These are phyloP conservation scores for Benthosema pterotum DNA, from an alignment of 2,797 vertebrate species.

Conservation along the genomic window DNA sequence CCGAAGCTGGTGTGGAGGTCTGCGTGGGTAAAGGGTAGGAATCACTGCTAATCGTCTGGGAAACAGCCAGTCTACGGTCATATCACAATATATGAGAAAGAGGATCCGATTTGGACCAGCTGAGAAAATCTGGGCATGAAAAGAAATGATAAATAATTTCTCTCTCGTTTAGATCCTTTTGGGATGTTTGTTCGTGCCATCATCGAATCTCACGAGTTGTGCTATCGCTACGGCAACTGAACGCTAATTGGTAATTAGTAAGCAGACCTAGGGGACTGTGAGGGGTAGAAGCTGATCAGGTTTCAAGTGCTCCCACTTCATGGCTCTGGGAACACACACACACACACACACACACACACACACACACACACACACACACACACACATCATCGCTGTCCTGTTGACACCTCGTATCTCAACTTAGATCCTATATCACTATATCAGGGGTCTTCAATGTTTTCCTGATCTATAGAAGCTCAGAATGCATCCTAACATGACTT, in stretches of 20 bases:
- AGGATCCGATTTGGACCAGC: constrained; percentile 56
- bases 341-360: too few species aligned
- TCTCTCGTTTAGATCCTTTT: neutral
- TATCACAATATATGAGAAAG: constrained; percentile 47
- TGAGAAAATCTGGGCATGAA: neutral
- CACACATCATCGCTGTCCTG: too few species aligned
- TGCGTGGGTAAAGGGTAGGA: too few species aligned
- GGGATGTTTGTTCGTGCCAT: constrained; percentile 42
- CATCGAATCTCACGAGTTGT: constrained; percentile 56
- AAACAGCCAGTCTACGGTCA: constrained; percentile 52
- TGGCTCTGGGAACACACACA: constrained; percentile 4
- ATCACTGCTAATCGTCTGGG: too few species aligned
- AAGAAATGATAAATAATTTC: too few species aligned
- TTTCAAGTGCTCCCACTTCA: constrained; percentile 38
- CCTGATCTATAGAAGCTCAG: too few species aligned
- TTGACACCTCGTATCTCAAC: too few species aligned
- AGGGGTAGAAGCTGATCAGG: constrained; percentile 40
- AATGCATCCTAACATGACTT: too few species aligned
- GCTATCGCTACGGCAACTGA: constrained; percentile 52
- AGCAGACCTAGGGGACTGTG: constrained; percentile 45
- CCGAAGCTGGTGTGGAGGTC: too few species aligned
- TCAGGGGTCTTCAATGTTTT: too few species aligned
- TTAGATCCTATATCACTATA: too few species aligned
- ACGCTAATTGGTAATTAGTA: constrained; percentile 65
- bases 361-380: too few species aligned